These are phyloP conservation scores for Andrena minutula DNA, from an alignment of 2,888 invertebrate species.

Conservation along the genomic window DNA sequence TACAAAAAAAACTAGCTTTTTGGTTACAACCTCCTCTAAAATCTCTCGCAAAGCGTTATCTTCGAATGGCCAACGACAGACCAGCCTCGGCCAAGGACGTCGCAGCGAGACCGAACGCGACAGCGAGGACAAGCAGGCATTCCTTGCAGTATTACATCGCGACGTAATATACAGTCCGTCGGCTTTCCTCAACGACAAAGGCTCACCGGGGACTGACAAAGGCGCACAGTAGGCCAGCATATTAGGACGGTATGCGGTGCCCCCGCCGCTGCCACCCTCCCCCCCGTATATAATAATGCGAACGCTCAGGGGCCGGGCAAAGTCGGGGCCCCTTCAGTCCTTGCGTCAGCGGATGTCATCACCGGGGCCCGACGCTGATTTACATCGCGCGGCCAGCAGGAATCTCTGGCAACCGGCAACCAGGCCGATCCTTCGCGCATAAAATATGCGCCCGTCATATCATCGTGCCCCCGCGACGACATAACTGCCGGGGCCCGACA, in stretches of 20 bases:
- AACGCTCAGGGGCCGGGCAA: conserved; percentile 41
- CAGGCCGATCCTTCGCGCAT: conserved; percentile 75
- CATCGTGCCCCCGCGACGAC: conserved; percentile 77
- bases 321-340: conserved; percentile 68
- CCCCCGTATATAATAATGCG: conserved; percentile 76
- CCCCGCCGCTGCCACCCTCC: conserved; percentile 26
- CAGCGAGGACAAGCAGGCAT: conserved; percentile 50
- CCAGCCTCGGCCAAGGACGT: conserved; percentile 27
- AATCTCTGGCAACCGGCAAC: conserved; percentile 48
- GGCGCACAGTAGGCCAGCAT: conserved; percentile 80
- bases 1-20: background rate
- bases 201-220: conserved; percentile 79
- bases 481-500: conserved; percentile 66
- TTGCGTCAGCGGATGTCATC: conserved; percentile 82
- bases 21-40: background rate
- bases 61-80: background rate
- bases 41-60: background rate
- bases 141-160: conserved; percentile 73
- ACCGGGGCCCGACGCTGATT: conserved; percentile 75
- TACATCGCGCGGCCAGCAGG: conserved; percentile 76
- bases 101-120: conserved; percentile 35
- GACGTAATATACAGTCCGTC: conserved; percentile 83
- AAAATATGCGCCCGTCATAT: conserved; percentile 82
- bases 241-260: conserved; percentile 83
- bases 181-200: conserved; percentile 81